phyloP scores from a whole-genome alignment of 2,113 vertebrate species.

The Tautogolabrus adspersus region DNA sequence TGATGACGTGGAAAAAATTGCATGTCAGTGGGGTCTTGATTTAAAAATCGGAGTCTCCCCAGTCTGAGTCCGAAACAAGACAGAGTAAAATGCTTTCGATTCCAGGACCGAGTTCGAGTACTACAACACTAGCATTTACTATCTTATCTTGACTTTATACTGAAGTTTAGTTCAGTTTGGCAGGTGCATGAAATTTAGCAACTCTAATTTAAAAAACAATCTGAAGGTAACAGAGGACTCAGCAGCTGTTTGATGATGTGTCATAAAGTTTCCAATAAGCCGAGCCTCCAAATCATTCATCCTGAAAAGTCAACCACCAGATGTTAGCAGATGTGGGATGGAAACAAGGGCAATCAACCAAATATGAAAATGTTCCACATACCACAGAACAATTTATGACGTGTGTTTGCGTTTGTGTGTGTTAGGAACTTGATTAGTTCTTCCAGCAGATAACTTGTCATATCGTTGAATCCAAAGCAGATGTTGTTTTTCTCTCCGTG shows the following conservation, averaged over 20 bases:
- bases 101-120: too few species aligned
- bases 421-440: background rate
- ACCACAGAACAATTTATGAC: slow-evolving; percentile 4
- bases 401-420: background rate
- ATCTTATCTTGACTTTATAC: too few species aligned
- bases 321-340: slow-evolving; percentile 37
- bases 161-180: too few species aligned
- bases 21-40: too few species aligned
- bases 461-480: background rate
- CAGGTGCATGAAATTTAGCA: slow-evolving; percentile 8
- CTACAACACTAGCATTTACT: too few species aligned
- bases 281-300: background rate
- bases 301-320: slow-evolving; percentile 40
- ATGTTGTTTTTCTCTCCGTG: too few species aligned
- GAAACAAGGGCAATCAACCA: slow-evolving; percentile 18
- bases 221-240: slow-evolving; percentile 1
- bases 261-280: slow-evolving; percentile 1
- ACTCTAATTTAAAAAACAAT: slow-evolving; percentile 11
- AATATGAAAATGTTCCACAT: slow-evolving; percentile 47
- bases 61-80: too few species aligned
- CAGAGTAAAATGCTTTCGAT: too few species aligned
- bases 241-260: slow-evolving; percentile 53
- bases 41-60: too few species aligned
- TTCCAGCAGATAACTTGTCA: background rate
- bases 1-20: too few species aligned